Percentiles rank a stretch among this genome's conserved stretches.
phyloP scores from a whole-genome alignment of 2,113 vertebrate genomes.

The Morone chrysops region DNA sequence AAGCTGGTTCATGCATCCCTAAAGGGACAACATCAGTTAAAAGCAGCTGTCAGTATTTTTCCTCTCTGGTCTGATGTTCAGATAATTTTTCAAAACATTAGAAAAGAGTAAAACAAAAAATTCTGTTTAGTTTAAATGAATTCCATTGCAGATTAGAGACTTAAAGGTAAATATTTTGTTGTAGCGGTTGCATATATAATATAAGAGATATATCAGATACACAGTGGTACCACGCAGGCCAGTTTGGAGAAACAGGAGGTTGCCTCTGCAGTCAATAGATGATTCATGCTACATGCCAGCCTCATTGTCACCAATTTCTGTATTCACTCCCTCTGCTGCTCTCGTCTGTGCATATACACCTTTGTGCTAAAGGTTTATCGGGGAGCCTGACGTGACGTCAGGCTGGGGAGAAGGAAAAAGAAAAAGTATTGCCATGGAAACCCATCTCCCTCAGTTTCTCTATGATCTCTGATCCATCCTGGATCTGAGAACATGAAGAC shows the following conservation, averaged over 20 bases:
- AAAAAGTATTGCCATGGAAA: slow-evolving; percentile 84
- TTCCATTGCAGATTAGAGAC: neutral
- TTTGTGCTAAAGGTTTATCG: slow-evolving; percentile 71
- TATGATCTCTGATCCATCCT: slow-evolving; percentile 63
- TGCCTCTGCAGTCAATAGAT: neutral
- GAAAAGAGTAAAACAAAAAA: neutral
- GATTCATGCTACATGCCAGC: slow-evolving; percentile 12
- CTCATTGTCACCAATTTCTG: neutral
- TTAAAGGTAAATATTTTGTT: neutral
- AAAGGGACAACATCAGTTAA: neutral
- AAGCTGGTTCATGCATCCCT: slow-evolving; percentile 13
- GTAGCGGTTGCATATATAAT: neutral
- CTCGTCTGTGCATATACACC: slow-evolving; percentile 47
- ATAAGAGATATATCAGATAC: neutral
- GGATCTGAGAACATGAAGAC: slow-evolving; percentile 61
- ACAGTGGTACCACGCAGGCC: neutral
- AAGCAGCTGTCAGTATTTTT: neutral
- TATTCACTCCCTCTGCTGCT: slow-evolving; percentile 27
- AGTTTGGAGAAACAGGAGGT: neutral
- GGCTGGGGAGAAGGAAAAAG: slow-evolving; percentile 41
- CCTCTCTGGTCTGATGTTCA: neutral
- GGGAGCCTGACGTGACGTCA: slow-evolving; percentile 76
- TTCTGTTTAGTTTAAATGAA: neutral
- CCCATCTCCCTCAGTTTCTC: slow-evolving; percentile 72
- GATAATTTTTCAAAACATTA: neutral